Evolutionary conservation across 2,113 vertebrate species (phyloP).

Genomic region (Anolis sagrei): DNA sequence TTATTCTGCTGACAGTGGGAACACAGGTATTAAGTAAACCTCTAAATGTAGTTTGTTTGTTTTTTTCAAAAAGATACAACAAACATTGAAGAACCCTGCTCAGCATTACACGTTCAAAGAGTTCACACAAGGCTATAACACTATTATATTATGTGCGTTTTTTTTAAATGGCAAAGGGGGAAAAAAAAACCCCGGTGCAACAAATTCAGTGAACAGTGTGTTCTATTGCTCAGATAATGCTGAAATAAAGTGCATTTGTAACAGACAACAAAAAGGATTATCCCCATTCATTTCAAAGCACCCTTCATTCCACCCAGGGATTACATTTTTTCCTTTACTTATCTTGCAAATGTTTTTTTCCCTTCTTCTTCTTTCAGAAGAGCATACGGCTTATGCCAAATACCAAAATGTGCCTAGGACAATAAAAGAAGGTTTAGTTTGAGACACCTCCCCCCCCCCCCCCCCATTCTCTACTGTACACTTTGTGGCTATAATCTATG

Average conservation of each 20-base stretch:
- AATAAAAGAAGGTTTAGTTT: conserved; percentile 54
- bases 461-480: neutral
- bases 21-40: neutral
- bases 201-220: conserved; percentile 68
- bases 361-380: conserved; percentile 51
- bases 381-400: conserved; percentile 71
- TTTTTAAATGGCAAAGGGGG: neutral
- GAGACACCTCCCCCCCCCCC: neutral
- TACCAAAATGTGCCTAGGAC: conserved; percentile 65
- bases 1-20: neutral
- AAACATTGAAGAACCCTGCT: conserved; percentile 24
- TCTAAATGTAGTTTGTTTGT: neutral
- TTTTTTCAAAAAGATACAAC: neutral
- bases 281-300: conserved; percentile 83
- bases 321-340: conserved; percentile 84
- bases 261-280: conserved; percentile 83
- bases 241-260: conserved; percentile 82
- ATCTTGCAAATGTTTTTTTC: conserved; percentile 78
- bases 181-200: conserved; percentile 62
- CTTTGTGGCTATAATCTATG: conserved; percentile 45
- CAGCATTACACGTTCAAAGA: conserved; percentile 22
- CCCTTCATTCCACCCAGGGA: conserved; percentile 79
- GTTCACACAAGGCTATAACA: conserved; percentile 33
- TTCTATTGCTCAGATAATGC: conserved; percentile 77
- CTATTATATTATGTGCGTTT: conserved; percentile 13